phyloP scores from a whole-genome alignment of 1,140 invertebrate species.

The Drosophila ogumai region DNA sequence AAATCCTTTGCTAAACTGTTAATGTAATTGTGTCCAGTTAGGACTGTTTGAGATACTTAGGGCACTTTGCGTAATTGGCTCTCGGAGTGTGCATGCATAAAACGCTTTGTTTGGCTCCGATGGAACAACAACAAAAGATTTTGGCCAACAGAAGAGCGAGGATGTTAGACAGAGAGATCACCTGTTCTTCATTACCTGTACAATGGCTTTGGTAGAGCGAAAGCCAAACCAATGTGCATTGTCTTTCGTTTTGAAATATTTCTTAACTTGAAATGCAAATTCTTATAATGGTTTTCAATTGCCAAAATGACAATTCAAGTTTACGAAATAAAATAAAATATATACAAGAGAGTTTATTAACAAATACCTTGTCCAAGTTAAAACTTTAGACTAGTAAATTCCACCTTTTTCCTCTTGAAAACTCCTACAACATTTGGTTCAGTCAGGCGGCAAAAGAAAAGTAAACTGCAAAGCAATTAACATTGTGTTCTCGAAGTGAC shows the following conservation, averaged over 20 bases:
- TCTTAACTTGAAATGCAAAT: neutral
- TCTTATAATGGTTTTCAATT: neutral
- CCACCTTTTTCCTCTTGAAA: constrained; percentile 13
- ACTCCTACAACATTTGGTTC: constrained; percentile 15
- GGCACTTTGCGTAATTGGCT: constrained; percentile 77
- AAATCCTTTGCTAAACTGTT: constrained; percentile 58
- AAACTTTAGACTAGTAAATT: constrained; percentile 1
- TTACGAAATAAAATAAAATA: too few relatives aligned
- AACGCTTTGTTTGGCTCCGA: constrained; percentile 57
- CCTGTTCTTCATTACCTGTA: neutral
- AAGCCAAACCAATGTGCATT: neutral
- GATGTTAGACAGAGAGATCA: neutral
- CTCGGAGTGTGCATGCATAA: constrained; percentile 66
- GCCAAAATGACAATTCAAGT: neutral
- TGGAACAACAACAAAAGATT: constrained; percentile 33
- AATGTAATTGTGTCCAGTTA: constrained; percentile 78
- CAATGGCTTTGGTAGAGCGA: constrained; percentile 7
- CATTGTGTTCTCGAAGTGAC: constrained; percentile 41
- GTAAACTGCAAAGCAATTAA: constrained; percentile 55
- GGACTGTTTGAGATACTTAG: constrained; percentile 62
- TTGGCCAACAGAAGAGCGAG: constrained; percentile 1
- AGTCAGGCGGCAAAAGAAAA: constrained; percentile 29
- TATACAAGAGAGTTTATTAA: neutral
- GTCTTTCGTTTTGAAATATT: neutral
- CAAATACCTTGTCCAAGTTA: neutral